A percentile compares a stretch with the other conserved stretches of the same genome.
Evolutionary conservation across 2,797 vertebrate species (phyloP).

Genomic region (Enteromius radiatus): DNA sequence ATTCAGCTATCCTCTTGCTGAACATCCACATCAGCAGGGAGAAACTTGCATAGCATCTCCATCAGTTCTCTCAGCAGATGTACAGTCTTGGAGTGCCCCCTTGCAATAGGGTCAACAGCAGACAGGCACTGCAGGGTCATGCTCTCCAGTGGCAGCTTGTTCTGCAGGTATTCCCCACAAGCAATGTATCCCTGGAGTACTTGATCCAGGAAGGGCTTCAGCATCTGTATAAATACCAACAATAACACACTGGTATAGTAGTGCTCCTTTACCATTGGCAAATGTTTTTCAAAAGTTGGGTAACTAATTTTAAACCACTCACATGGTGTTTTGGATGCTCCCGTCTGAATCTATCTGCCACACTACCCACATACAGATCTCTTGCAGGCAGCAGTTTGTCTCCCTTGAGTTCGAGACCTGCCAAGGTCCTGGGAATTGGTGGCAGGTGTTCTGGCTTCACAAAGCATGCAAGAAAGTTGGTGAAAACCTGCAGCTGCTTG

Average conservation of each 20-base stretch:
- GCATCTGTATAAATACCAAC: constrained; percentile 21
- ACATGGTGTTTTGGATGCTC: constrained; percentile 10
- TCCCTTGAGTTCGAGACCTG: constrained; percentile 24
- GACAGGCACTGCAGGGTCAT: constrained; percentile 32
- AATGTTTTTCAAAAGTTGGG: not conserved
- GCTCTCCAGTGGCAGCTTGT: constrained; percentile 33
- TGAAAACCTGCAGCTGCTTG: constrained; percentile 41
- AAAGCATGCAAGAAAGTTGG: constrained; percentile 43
- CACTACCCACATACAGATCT: constrained; percentile 39
- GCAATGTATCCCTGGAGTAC: constrained; percentile 26
- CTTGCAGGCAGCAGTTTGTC: constrained; percentile 38
- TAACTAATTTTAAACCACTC: constrained; percentile 4
- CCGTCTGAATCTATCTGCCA: constrained; percentile 36
- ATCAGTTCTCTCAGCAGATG: not conserved
- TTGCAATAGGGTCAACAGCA: constrained; percentile 30
- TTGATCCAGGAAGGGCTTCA: constrained; percentile 34
- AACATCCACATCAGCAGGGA: constrained; percentile 8
- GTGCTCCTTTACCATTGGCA: constrained; percentile 8
- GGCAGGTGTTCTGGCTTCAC: constrained; percentile 43
- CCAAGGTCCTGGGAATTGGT: constrained; percentile 37
- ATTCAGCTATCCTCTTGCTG: constrained; percentile 16
- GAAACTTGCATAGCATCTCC: constrained; percentile 4
- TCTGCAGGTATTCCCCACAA: constrained; percentile 22
- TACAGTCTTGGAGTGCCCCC: constrained; percentile 7
- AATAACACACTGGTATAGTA: not conserved